These are phyloP conservation scores for Axis porcinus DNA, from an alignment of 2,113 vertebrate species.

Conservation along the genomic window DNA sequence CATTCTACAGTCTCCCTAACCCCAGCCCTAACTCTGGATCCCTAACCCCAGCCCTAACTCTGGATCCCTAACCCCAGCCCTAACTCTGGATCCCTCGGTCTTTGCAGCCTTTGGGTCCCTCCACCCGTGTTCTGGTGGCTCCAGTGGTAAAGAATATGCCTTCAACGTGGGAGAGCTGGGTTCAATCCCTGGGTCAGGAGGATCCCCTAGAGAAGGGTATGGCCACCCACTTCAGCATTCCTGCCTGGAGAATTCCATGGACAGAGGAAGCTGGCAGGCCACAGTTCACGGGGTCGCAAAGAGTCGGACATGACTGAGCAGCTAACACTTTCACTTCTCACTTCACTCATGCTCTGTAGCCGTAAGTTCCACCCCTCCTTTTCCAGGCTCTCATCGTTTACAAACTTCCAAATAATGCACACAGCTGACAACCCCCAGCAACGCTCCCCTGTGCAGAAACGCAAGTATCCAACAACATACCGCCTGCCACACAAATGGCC, in stretches of 20 bases:
- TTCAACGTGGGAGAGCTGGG: background rate
- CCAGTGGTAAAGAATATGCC: background rate
- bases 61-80: background rate
- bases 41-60: background rate
- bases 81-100: background rate
- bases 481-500: background rate
- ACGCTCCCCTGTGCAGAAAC: background rate
- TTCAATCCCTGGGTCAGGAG: background rate
- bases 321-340: background rate
- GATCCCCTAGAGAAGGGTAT: background rate
- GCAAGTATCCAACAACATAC: too few relatives aligned
- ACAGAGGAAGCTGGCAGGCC: background rate
- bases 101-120: background rate
- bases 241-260: background rate
- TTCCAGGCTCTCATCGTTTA: background rate
- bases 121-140: background rate
- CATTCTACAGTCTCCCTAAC: background rate
- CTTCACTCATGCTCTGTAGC: background rate
- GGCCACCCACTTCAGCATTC: background rate
- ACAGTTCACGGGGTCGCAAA: background rate
- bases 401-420: fast-evolving
- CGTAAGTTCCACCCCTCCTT: background rate
- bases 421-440: background rate
- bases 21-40: background rate
- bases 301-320: background rate